Base-by-base conservation (phyloP, 1,140 invertebrate genomes). In the Cepaea nemoralis region DNA sequence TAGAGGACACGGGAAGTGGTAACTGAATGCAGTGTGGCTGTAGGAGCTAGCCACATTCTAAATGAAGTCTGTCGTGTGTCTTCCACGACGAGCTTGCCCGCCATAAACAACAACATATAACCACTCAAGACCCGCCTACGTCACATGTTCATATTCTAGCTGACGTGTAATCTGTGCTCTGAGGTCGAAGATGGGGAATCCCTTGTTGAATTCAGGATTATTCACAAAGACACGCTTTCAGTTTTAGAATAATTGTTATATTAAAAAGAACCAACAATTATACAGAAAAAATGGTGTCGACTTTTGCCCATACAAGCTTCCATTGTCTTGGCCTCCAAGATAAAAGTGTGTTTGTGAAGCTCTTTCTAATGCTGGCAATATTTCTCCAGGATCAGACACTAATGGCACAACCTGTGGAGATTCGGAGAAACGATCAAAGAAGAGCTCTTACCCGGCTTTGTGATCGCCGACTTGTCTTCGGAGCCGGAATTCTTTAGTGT, bases 401-500 rank as follows among this genome's bases (percentile, higher is more conserved):
- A 31, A 6, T 31, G 59, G 2, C 69, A 12, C 45, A 50, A 45
- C 0, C 66, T 5, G 22, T 80, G 33, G 45, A 80, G 35, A 80
- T 71, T 2, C n/a, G 27, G 2, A 59, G n/a, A 33, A 3, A 50
- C 80, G 55, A 83, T 85, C 55, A 76, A 82, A 37, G 85, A 86
- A 42, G 83, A 83, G 76, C 76, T 77, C 12, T 33, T 78, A 10
- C 77, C 80, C 10, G 82, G 80, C 14, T 81, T 69, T 27, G 59
- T 82, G 16, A 71, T 88, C 2, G 85, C 85, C 19, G 71, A 86
- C 63, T 81, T 88, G 16, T 78, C 77, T 39, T 82, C 81, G 16
- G 87, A 82, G n/a, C 78, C 81, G 14, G 42, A 77, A 55, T 79
- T 84, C 6, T 27, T 67, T 14, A 78, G 50, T 0, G 45, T 70